Percentiles rank a stretch among this genome's conserved stretches.
phyloP scores from a whole-genome alignment of 1,140 invertebrate genomes.

The Ceratosolen solmsi region DNA sequence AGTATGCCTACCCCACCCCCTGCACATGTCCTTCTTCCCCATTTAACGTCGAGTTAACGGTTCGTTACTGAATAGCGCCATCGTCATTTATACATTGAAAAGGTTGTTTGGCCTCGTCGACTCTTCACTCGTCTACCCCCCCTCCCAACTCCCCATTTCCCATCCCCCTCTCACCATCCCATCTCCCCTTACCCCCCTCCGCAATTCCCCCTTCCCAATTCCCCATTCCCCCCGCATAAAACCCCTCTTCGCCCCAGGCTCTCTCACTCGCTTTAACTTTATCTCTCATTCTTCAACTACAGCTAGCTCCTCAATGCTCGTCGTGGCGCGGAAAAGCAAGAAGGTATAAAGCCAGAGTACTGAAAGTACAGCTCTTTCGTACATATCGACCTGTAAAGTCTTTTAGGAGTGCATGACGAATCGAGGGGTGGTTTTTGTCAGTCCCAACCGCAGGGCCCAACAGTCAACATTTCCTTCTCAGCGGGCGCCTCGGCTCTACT shows the following conservation, averaged over 20 bases:
- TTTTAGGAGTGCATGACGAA: conserved; percentile 65
- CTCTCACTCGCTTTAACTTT: not conserved
- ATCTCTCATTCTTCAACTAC: not conserved
- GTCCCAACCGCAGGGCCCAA: conserved; percentile 62
- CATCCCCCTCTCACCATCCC: not conserved
- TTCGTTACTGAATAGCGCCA: conserved; percentile 65
- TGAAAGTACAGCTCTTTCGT: conserved; percentile 15
- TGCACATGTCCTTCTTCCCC: conserved; percentile 52
- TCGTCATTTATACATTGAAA: conserved; percentile 64
- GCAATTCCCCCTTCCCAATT: no score
- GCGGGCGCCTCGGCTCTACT: conserved; percentile 55
- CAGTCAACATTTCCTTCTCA: conserved; percentile 66
- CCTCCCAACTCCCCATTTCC: not conserved
- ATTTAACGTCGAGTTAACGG: conserved; percentile 71
- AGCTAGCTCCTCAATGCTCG: not conserved
- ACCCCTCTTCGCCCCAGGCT: not conserved
- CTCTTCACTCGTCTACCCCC: not conserved
- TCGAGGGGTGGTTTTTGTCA: conserved; percentile 66
- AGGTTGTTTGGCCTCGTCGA: conserved; percentile 65
- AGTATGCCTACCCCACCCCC: conserved; percentile 46
- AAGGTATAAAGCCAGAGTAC: not conserved
- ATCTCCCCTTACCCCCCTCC: not conserved
- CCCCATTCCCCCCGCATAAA: no score
- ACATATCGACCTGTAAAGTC: not conserved
- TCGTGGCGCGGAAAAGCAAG: not conserved